Conservation (phyloP, 1,140 invertebrate genomes). For the Heliconius eleuchia region DNA sequence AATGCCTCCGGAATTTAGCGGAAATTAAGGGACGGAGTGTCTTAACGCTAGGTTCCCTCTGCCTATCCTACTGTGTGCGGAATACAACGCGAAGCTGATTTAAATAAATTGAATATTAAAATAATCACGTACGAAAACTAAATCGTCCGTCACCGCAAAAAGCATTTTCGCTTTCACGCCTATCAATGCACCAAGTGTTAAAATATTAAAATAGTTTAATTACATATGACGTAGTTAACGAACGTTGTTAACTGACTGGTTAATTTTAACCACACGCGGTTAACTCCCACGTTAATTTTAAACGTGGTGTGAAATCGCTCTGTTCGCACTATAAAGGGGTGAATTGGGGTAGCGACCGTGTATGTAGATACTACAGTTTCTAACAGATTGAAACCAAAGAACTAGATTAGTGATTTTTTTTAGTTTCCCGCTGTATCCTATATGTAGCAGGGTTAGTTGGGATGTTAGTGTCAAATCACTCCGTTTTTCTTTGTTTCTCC, state of each 20-base stretch:
- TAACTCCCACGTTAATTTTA: background rate
- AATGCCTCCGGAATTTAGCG: too few relatives aligned
- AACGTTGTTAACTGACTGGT: background rate
- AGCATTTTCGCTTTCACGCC: background rate
- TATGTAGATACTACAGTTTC: background rate
- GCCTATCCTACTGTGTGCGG: too few relatives aligned
- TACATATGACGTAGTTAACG: background rate
- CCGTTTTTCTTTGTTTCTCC: too few relatives aligned
- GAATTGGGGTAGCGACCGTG: background rate
- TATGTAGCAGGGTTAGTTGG: too few relatives aligned
- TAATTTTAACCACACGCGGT: conserved; percentile 1
- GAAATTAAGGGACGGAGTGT: too few relatives aligned
- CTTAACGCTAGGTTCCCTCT: too few relatives aligned
- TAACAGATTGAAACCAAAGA: too few relatives aligned
- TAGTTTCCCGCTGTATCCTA: too few relatives aligned
- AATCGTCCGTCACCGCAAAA: background rate
- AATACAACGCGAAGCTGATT: too few relatives aligned
- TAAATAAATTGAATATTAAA: background rate
- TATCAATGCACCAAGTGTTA: background rate
- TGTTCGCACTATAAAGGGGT: too few relatives aligned
- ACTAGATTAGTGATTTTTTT: too few relatives aligned
- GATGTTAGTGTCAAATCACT: too few relatives aligned
- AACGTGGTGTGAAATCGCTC: background rate
- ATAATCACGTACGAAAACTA: background rate
- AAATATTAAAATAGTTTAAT: background rate